phyloP scores from a whole-genome alignment of 2,888 invertebrate species.

The Drosophila birchii region DNA sequence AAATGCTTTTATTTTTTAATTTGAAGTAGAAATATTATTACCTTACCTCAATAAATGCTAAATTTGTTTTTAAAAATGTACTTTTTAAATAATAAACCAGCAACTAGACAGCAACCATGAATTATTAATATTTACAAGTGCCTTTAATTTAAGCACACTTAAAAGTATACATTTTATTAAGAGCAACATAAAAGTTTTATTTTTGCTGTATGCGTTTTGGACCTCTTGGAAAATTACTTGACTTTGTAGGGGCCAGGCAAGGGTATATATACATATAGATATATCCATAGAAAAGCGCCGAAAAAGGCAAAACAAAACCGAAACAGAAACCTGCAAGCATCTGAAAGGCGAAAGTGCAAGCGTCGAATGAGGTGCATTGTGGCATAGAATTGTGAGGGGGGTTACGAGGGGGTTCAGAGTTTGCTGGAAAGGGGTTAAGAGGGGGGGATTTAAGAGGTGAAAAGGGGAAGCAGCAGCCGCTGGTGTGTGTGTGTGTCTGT shows the following conservation, averaged over 20 bases:
- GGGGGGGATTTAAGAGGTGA: not conserved
- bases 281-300: slow-evolving; percentile 5
- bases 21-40: too few species aligned
- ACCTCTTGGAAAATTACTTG: slow-evolving; percentile 26
- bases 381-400: slow-evolving; percentile 30
- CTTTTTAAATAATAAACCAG: not conserved
- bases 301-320: slow-evolving; percentile 13
- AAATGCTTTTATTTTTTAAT: too few species aligned
- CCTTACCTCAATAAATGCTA: too few species aligned
- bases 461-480: slow-evolving; percentile 16
- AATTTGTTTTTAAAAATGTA: not conserved
- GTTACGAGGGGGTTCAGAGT: not conserved
- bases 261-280: not conserved
- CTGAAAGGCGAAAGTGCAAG: slow-evolving; percentile 48
- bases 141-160: slow-evolving; percentile 4
- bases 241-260: not conserved
- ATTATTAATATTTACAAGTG: not conserved
- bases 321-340: slow-evolving; percentile 20
- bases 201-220: not conserved
- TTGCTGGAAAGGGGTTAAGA: not conserved
- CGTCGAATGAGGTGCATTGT: slow-evolving; percentile 39
- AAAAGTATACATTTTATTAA: slow-evolving; percentile 1
- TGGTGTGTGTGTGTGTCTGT: not conserved
- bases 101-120: not conserved
- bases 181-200: slow-evolving; percentile 26